These are phyloP conservation scores for Aphaenogaster rudis DNA, from an alignment of 1,140 invertebrate genomes.

Conservation along the genomic window DNA sequence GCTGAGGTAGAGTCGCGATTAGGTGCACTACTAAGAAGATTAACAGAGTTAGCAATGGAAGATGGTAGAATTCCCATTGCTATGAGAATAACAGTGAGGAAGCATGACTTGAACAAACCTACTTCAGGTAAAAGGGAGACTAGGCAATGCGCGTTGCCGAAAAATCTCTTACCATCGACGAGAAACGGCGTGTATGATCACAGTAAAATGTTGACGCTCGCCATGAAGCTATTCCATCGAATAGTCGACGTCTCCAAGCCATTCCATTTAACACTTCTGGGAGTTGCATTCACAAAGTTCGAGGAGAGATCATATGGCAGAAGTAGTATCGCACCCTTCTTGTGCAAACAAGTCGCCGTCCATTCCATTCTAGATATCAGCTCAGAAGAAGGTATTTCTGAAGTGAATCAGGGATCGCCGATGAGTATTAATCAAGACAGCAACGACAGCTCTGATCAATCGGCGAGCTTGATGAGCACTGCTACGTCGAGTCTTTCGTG, in stretches of 20 bases:
- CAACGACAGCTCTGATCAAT: conserved; percentile 78
- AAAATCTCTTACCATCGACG: conserved; percentile 88
- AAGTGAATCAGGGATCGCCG: conserved; percentile 80
- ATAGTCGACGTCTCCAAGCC: conserved; percentile 91
- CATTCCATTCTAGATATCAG: conserved; percentile 89
- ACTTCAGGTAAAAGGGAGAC: conserved; percentile 90
- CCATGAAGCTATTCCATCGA: conserved; percentile 92
- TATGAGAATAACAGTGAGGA: conserved; percentile 91
- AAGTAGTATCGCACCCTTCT: conserved; percentile 91
- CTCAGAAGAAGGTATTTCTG: conserved; percentile 81
- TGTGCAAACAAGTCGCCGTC: conserved; percentile 90
- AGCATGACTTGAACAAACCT: conserved; percentile 88
- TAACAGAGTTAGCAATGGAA: conserved; percentile 91
- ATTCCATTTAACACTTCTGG: conserved; percentile 92
- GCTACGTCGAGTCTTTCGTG: conserved; percentile 69
- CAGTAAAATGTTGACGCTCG: conserved; percentile 90
- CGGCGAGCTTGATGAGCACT: conserved; percentile 25
- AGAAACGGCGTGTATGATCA: conserved; percentile 88
- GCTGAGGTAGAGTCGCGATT: conserved; percentile 91
- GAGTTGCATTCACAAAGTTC: conserved; percentile 93
- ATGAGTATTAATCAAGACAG: conserved; percentile 84
- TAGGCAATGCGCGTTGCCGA: conserved; percentile 90
- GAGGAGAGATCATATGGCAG: conserved; percentile 89
- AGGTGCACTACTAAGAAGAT: conserved; percentile 89
- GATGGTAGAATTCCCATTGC: conserved; percentile 92